Base-by-base conservation (phyloP, 2,888 invertebrate genomes). In the Caenorhabditis sp. region DNA sequence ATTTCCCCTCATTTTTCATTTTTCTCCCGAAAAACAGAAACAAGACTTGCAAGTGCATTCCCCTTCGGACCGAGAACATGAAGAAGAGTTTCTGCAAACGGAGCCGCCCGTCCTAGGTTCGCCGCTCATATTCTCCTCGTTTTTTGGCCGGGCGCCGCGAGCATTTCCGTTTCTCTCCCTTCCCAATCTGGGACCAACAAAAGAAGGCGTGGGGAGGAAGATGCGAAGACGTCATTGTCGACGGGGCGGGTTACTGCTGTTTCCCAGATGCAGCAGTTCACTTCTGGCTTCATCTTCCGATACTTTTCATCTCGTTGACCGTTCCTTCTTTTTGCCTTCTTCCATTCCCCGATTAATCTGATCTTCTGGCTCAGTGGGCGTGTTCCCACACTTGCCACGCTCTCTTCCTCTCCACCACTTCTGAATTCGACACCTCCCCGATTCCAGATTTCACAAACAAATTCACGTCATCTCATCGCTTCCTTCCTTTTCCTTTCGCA, bases 121-220 rank as follows among this genome's bases (percentile, higher is more conserved):
- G 47, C 37, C 32, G 1, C 55, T 55, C 55, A 50, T 50, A 50
- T 50, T 51, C 32, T n/a, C 44, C 47, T 69, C 58, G 53, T 26
- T 61, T 61, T 62, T 20, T 22, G 24, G 37, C 32, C 32, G 32
- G 32, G 50, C 24, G 55, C 62, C 64, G 58, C 24, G 53, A 37
- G 37, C 67, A 47, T 61, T 76, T 76, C 76, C 67, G 60, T 51
- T 40, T 20, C 37, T 56, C 32, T 37, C 35, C 44, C 37, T 44
- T 50, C 55, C 62, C 35, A 65, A 35, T 51, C 37, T 22, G 44
- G 24, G 18, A 15, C 64, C 55, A 72, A 65, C 64, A 74, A 74
- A 74, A 50, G 65, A 74, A 72, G 72, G 72, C 72, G 72, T 64
- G 64, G 72, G 62, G 44, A 64, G 64, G 64, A 64, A 72, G 56